Evolutionary conservation across 2,113 vertebrate genomes (phyloP).

Genomic region (Naja naja): DNA sequence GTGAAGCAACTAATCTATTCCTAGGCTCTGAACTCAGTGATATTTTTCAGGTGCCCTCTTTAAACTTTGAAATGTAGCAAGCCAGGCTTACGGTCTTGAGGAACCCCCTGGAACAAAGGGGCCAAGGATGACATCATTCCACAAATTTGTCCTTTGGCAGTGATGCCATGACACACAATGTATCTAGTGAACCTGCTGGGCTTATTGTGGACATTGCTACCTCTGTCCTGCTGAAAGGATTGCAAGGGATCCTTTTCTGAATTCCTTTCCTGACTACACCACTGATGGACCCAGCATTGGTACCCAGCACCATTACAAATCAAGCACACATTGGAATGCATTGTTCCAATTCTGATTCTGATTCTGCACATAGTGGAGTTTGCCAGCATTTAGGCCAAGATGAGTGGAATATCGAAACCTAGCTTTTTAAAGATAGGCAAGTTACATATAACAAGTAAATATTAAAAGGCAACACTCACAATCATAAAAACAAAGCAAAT

Average conservation of each 20-base stretch:
- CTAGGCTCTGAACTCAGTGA: not conserved
- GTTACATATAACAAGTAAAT: not conserved
- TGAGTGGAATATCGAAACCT: not conserved
- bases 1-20: not conserved
- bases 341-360: not conserved
- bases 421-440: not conserved
- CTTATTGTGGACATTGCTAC: not conserved
- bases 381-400: not conserved
- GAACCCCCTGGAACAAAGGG: not conserved
- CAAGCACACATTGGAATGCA: not conserved
- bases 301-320: too few relatives aligned
- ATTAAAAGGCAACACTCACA: constrained; percentile 62
- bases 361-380: too few relatives aligned
- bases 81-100: not conserved
- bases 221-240: not conserved
- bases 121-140: not conserved
- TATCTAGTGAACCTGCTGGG: not conserved
- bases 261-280: not conserved
- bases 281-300: not conserved
- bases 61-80: not conserved
- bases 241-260: not conserved
- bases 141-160: not conserved
- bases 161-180: not conserved
- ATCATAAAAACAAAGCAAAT: constrained; percentile 85
- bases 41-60: not conserved